Base-by-base conservation (phyloP, 2,797 vertebrate species). In the Halcyon badia region DNA sequence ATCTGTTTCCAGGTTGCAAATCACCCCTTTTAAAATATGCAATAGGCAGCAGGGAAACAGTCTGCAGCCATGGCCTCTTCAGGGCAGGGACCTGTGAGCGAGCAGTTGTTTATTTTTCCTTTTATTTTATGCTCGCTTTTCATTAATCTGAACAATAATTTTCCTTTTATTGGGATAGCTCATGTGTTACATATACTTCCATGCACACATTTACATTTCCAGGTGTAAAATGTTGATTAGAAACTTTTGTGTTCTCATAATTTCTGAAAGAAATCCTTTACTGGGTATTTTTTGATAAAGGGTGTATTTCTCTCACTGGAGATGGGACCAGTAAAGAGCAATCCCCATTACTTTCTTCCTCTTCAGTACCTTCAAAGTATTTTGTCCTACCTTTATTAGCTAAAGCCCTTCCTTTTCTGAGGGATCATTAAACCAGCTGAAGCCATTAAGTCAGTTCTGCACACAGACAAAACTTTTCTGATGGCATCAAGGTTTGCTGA, bases 221-320 rank as follows among this genome's bases (percentile, higher is more conserved):
- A 46, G 5, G 31, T 78, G 37, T 54, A 77, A 95, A 96, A 70
- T 51, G 24, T 72, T 30, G 68, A 76, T 64, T 9, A 78, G 60
- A 49, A 91, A 71, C 33, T 77, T 57, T 3, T 25, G 13, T 28
- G 13, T 33, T 77, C 61, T 69, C 31, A 24, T 35, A 0, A 64
- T 84, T 96, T 90, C 65, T 70, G 56, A 21, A 66, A 91, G n/a
- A 80, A 72, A 71, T 71, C 11, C 11, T 89, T 88, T 78, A 69
- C 37, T 26, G 16, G 44, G 14, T 56, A 13, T 78, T 93, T 84
- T 84, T 68, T 91, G 33, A 49, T 76, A 79, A 71, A 78, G 35
- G 57, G 1, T 11, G 1, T 54, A 44, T 83, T 91, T 75, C 26
- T 85, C 57, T 68, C 30, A 33, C 20, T 68, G 37, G 54, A 88